Evolutionary conservation across 2,888 invertebrate species (phyloP).

Genomic region (Watsonalla cultraria): DNA sequence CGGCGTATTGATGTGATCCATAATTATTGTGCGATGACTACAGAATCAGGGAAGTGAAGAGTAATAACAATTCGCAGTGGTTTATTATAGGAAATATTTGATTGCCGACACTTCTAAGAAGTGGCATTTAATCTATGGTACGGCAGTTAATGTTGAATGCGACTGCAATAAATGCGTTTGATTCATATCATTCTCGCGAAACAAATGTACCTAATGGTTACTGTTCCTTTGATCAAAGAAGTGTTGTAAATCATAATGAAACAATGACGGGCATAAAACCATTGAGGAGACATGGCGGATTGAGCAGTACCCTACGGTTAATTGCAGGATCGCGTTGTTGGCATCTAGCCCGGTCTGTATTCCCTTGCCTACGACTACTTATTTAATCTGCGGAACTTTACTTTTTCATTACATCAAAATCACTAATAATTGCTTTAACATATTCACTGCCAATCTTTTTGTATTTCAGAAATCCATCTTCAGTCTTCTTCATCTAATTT

Average conservation of each 20-base stretch:
- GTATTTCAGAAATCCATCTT: no score
- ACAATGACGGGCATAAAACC: constrained; percentile 23
- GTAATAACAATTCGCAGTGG: constrained; percentile 38
- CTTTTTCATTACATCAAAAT: no score
- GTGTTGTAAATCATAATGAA: constrained; percentile 50
- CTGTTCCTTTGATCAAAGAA: constrained; percentile 59
- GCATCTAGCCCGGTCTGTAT: constrained; percentile 16
- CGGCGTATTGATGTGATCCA: constrained; percentile 45
- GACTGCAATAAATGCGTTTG: constrained; percentile 72
- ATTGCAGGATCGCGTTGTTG: constrained; percentile 19
- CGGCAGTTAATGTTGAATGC: constrained; percentile 63
- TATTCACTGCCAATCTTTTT: no score
- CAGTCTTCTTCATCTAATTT: no score
- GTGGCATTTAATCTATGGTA: constrained; percentile 60
- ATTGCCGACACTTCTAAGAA: constrained; percentile 67
- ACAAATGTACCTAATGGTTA: constrained; percentile 55
- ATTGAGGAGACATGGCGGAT: constrained; percentile 43
- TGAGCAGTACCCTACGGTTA: constrained; percentile 28
- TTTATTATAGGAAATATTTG: constrained; percentile 74
- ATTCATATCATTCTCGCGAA: constrained; percentile 70
- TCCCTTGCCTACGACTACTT: neutral
- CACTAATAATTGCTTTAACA: no score
- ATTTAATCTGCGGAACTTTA: neutral
- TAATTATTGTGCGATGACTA: constrained; percentile 34
- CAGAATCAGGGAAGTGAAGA: constrained; percentile 55